Conservation (phyloP, 2,888 invertebrate genomes). For the Caenorhabditis plicata region DNA sequence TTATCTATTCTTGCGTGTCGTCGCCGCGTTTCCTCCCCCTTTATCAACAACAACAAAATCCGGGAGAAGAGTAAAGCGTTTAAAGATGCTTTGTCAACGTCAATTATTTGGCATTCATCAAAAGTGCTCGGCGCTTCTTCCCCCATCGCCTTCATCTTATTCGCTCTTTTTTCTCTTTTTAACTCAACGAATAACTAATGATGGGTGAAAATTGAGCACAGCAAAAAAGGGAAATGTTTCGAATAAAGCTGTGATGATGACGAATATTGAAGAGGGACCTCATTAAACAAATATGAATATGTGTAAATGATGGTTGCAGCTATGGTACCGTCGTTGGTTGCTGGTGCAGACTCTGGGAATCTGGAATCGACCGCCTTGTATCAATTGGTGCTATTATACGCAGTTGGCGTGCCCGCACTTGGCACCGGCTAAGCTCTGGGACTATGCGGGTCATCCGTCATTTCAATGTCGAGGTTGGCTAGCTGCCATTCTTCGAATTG, state of each 20-base stretch:
- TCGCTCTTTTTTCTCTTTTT: not conserved
- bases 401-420: slow-evolving; percentile 64
- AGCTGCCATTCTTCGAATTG: not conserved
- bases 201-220: not conserved
- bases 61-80: too few species aligned
- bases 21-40: too few species aligned
- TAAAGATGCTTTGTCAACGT: too few species aligned
- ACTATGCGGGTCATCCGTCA: slow-evolving; percentile 64
- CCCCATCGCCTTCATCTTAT: too few species aligned
- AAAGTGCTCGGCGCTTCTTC: too few species aligned
- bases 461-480: slow-evolving; percentile 61
- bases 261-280: not conserved
- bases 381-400: slow-evolving; percentile 65
- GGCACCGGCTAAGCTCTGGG: slow-evolving; percentile 59
- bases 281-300: not conserved
- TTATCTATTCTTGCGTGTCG: too few species aligned
- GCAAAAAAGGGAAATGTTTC: not conserved
- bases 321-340: slow-evolving; percentile 64
- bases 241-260: not conserved
- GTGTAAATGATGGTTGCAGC: slow-evolving; percentile 54
- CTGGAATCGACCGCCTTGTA: slow-evolving; percentile 50
- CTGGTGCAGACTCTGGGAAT: slow-evolving; percentile 39
- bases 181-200: not conserved
- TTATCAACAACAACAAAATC: too few species aligned
- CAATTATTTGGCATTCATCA: too few species aligned